Evolutionary conservation across 2,888 invertebrate species (phyloP).

Genomic region (Netelia melanura): DNA sequence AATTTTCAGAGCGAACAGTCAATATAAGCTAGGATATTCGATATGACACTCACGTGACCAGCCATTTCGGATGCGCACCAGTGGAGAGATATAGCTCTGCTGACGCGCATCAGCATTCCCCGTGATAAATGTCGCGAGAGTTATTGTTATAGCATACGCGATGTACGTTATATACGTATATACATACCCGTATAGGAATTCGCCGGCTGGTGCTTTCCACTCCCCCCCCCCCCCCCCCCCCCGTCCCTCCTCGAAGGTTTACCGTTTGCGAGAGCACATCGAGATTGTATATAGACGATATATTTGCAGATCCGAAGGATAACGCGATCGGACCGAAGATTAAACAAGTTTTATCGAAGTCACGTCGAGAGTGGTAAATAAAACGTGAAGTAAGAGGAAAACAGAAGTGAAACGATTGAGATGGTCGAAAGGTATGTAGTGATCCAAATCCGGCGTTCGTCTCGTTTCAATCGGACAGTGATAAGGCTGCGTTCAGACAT

Average conservation of each 20-base stretch:
- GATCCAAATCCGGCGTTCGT: conserved; percentile 17
- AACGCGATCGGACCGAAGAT: conserved; percentile 53
- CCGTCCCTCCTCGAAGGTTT: neutral
- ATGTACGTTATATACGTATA: conserved; percentile 5
- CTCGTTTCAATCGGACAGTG: conserved; percentile 68
- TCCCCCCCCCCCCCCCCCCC: neutral
- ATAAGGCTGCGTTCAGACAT: conserved; percentile 51
- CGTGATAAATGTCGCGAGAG: conserved; percentile 54
- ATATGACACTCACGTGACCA: conserved; percentile 34
- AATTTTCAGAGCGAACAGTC: conserved; percentile 58
- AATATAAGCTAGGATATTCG: conserved; percentile 59
- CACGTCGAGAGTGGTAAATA: conserved; percentile 30
- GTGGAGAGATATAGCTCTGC: conserved; percentile 27
- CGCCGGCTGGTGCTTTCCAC: neutral
- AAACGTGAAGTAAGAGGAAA: neutral
- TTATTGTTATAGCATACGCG: conserved; percentile 41
- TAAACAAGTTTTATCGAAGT: conserved; percentile 52
- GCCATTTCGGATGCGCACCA: neutral
- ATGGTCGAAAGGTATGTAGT: conserved; percentile 8
- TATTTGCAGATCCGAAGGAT: conserved; percentile 19
- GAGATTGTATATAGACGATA: conserved; percentile 7
- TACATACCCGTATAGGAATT: conserved; percentile 7
- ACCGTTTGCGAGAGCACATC: neutral
- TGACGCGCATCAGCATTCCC: conserved; percentile 55
- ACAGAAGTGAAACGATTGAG: conserved; percentile 30